Evolutionary conservation across 1,140 invertebrate species (phyloP).

Genomic region (Cherax quadricarinatus): DNA sequence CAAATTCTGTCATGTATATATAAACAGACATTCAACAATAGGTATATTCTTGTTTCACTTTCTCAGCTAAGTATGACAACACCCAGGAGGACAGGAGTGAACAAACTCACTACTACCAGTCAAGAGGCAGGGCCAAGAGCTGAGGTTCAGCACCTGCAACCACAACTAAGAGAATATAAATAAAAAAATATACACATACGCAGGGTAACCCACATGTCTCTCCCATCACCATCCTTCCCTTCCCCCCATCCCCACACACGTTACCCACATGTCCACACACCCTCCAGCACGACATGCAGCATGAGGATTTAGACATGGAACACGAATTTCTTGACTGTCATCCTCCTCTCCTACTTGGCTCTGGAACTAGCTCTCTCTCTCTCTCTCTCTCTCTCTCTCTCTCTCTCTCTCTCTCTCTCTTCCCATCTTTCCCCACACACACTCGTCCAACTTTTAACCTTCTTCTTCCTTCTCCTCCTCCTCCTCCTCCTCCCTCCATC

Average conservation of each 20-base stretch:
- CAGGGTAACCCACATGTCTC: background rate
- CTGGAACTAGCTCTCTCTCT: background rate
- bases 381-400: slow-evolving; percentile 21
- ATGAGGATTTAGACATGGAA: background rate
- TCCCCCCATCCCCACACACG: background rate
- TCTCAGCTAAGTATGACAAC: no score
- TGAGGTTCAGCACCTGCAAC: no score
- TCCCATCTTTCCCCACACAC: background rate
- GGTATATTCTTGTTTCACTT: no score
- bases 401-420: slow-evolving; percentile 10
- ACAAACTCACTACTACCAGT: no score
- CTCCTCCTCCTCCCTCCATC: background rate
- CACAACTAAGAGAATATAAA: no score
- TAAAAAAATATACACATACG: background rate
- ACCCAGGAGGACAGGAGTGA: no score
- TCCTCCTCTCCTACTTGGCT: slow-evolving; percentile 14
- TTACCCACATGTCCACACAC: no score
- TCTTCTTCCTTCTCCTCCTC: background rate
- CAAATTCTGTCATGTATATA: no score
- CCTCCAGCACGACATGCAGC: no score
- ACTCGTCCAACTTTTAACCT: background rate
- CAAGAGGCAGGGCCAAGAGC: no score
- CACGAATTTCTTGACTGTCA: slow-evolving; percentile 30
- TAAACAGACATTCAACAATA: no score
- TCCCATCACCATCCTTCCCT: slow-evolving; percentile 8